Evolutionary conservation across 2,113 vertebrate genomes (phyloP), one percentile per base, ranked within the genome.

Genomic region (Melierax canorus): DNA sequence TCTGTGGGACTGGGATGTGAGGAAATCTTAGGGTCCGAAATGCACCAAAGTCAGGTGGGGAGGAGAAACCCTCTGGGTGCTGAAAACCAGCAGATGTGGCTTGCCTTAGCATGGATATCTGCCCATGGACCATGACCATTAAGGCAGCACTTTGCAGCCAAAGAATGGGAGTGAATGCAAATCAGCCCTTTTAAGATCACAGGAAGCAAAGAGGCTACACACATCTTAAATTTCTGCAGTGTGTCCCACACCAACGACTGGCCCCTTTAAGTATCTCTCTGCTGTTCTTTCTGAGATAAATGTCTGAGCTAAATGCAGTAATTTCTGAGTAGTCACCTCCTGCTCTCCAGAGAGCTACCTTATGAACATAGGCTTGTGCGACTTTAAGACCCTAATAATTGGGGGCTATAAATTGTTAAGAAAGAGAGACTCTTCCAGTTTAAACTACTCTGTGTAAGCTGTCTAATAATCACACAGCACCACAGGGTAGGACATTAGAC

Each of bases 1-100:
- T 46, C 39, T n/a, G 0, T 0, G 1, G 7, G 12, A 43, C n/a
- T 86, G 46, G 6, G 23, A 72, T 34, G 11, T 0, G 1, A 84
- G 34, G n/a, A 77, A 78, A 50, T 36, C 32, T 39, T 73, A 45
- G n/a, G 7, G 7, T 38, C 9, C 20, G 30, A 81, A 26, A 34
- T 23, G 29, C 12, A 67, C 14, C 29, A 26, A 14, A 30, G 14
- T 56, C 46, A 81, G 29, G 21, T 7, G 62, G 50, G 41, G 60
- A 76, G 11, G 13, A 10, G 39, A 67, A 72, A 24, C 15, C 3
- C 8, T 87, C n/a, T 24, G 43, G 10, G 12, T 45, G 14, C 38
- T 50, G 43, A 90, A 74, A 95, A 36, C 4, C 32, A 79, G n/a
- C 23, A 88, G 45, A 75, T 75, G 1, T 75, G 50, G 3, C 56